phyloP scores from a whole-genome alignment of 92 coral and sea anemone species.

The Heteractis magnifica region DNA sequence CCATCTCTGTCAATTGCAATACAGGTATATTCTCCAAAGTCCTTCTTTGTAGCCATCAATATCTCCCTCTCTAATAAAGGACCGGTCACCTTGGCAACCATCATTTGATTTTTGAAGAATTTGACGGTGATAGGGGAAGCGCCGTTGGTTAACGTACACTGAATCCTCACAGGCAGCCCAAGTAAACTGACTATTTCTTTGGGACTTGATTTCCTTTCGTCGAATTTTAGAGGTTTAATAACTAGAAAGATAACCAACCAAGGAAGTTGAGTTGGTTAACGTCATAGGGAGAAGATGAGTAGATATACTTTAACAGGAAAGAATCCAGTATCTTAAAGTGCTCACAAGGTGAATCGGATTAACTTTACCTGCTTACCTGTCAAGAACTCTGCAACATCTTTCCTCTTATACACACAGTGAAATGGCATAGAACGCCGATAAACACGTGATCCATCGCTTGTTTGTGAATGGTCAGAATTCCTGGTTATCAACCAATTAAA shows the following conservation, averaged over 20 bases:
- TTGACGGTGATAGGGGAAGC: conserved; percentile 38
- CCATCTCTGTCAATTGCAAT: conserved; percentile 28
- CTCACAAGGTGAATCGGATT: no score
- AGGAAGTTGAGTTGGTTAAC: no score
- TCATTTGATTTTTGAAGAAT: conserved; percentile 7
- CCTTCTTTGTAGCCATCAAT: not conserved
- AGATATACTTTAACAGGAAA: no score
- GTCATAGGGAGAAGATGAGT: no score
- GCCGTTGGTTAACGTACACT: conserved; percentile 31
- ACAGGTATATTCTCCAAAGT: conserved; percentile 42
- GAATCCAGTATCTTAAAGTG: no score
- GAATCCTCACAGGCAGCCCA: conserved; percentile 34
- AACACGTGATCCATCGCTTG: not conserved
- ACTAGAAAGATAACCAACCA: not conserved
- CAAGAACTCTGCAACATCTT: not conserved
- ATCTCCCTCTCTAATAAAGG: not conserved
- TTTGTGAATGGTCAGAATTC: not conserved
- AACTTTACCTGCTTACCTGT: not conserved
- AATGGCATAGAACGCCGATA: conserved; percentile 6
- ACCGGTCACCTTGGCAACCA: conserved; percentile 5
- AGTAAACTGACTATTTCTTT: conserved; percentile 18
- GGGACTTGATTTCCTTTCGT: conserved; percentile 36
- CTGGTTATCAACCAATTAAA: conserved; percentile 33
- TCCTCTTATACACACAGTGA: conserved; percentile 21
- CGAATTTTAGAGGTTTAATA: conserved; percentile 21